phyloP scores from a whole-genome alignment of 2,113 vertebrate genomes.

The Aramus guarauna region DNA sequence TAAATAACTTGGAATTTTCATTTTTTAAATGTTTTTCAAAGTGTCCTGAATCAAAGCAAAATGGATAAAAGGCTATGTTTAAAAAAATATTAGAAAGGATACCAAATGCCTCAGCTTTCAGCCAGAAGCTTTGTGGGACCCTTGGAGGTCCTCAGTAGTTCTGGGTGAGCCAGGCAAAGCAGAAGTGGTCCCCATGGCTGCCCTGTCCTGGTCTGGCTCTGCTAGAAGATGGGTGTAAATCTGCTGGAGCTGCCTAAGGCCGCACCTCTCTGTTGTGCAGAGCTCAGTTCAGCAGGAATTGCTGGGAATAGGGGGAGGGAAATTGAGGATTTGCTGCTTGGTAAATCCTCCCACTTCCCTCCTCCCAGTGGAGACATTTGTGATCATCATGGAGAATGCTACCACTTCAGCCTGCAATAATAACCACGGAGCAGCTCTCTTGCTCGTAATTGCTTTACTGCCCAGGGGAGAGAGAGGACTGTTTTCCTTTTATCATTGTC shows the following conservation, averaged over 20 bases:
- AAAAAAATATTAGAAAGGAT: background rate
- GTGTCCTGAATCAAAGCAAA: background rate
- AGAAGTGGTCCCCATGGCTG: background rate
- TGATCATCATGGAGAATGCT: background rate
- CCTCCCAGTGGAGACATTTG: slow-evolving; percentile 28
- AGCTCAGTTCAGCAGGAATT: background rate
- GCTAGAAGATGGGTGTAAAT: rapidly evolving
- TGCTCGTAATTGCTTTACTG: background rate
- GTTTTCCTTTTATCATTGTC: background rate
- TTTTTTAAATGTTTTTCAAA: background rate
- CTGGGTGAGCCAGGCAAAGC: background rate
- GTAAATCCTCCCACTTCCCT: slow-evolving; percentile 40
- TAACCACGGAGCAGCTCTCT: background rate
- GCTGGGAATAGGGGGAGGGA: background rate
- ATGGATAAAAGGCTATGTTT: background rate
- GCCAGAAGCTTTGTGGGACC: background rate
- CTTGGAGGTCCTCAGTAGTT: background rate
- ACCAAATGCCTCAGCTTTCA: background rate
- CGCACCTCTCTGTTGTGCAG: background rate
- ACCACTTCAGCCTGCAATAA: slow-evolving; percentile 8
- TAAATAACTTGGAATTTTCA: background rate
- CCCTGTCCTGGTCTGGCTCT: background rate
- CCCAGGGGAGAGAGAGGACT: slow-evolving; percentile 4
- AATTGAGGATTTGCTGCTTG: background rate
- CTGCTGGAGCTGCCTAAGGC: background rate